phyloP scores from a whole-genome alignment of 2,113 vertebrate genomes.

The Hiodon tergisus region DNA sequence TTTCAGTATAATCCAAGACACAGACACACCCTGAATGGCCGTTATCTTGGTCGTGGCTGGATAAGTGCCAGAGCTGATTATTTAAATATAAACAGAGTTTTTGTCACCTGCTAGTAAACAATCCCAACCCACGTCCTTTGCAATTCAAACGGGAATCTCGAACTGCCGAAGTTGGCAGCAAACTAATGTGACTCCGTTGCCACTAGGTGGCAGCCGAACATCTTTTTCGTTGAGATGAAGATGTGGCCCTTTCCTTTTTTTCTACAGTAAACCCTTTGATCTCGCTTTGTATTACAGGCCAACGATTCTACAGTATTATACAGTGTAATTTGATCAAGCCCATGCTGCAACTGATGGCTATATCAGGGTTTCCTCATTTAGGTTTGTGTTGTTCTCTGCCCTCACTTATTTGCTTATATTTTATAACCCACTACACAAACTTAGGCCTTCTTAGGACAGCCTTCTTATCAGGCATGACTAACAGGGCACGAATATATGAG shows the following conservation, averaged over 20 bases:
- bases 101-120: too few species aligned
- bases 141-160: not conserved
- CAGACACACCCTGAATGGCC: too few species aligned
- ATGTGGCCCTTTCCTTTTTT: not conserved
- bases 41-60: too few species aligned
- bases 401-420: too few species aligned
- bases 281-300: conserved; percentile 26
- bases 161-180: not conserved
- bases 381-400: conserved; percentile 15
- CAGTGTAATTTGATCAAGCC: conserved; percentile 52
- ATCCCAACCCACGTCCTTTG: not conserved
- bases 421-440: not conserved
- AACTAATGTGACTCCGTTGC: not conserved
- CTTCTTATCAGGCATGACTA: conserved; percentile 11
- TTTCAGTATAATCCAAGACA: too few species aligned
- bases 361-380: conserved; percentile 52
- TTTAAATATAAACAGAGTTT: too few species aligned
- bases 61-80: too few species aligned
- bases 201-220: conserved; percentile 35
- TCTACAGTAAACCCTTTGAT: conserved; percentile 40
- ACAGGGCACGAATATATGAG: not conserved
- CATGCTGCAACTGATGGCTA: conserved; percentile 45
- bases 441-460: not conserved
- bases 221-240: not conserved
- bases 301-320: conserved; percentile 33